Evolutionary conservation across 2,888 invertebrate genomes (phyloP).

Genomic region (Drepana falcataria): DNA sequence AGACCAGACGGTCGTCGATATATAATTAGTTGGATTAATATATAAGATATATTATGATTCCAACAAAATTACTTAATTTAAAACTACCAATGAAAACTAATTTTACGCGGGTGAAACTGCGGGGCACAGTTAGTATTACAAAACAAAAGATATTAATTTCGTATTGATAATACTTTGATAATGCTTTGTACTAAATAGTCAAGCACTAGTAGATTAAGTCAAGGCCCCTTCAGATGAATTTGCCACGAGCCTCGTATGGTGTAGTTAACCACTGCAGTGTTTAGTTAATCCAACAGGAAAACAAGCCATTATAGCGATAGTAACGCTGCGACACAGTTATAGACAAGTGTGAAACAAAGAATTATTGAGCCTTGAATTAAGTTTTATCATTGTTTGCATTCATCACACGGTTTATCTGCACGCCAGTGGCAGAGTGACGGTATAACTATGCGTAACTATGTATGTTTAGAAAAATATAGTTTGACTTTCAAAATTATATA

Average conservation of each 20-base stretch:
- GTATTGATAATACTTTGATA: no score
- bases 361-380: slow-evolving; percentile 47
- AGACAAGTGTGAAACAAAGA: slow-evolving; percentile 17
- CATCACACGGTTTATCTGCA: slow-evolving; percentile 30
- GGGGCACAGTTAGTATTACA: no score
- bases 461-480: slow-evolving; percentile 6
- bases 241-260: not conserved
- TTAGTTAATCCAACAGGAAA: not conserved
- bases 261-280: not conserved
- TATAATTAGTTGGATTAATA: no score
- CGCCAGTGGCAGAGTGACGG: slow-evolving; percentile 35
- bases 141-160: no score
- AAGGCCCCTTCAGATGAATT: no score
- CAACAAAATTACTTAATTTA: no score
- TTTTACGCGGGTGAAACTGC: no score
- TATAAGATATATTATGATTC: no score
- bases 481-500: not conserved
- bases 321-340: not conserved
- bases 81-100: no score
- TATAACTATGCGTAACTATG: not conserved
- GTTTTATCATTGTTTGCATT: slow-evolving; percentile 43
- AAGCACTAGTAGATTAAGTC: no score
- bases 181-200: no score
- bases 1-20: no score
- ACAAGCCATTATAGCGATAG: not conserved